phyloP scores from a whole-genome alignment of 2,797 vertebrate genomes.

The Rhinoraja longicauda region DNA sequence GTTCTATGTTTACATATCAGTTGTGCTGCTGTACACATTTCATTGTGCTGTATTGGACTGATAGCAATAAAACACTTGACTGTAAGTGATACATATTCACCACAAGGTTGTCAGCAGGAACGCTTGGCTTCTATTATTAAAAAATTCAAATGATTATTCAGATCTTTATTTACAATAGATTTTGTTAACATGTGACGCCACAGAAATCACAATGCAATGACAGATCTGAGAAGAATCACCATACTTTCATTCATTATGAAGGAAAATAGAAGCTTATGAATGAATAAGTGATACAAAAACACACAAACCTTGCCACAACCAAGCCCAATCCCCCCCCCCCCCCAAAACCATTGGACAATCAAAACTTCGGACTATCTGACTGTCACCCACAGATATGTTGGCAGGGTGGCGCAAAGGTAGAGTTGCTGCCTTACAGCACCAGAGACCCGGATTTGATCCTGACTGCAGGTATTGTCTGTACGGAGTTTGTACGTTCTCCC shows the following conservation, averaged over 20 bases:
- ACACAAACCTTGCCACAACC: not conserved
- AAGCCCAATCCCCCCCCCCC: not conserved
- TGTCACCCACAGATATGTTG: no score
- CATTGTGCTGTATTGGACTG: no score
- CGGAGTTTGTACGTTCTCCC: no score
- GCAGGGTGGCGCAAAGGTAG: not conserved
- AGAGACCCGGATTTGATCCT: no score
- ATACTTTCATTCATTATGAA: not conserved
- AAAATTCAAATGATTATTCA: not conserved
- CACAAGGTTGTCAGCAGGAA: not conserved
- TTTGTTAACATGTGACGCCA: not conserved
- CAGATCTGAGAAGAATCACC: not conserved
- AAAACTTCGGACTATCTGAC: no score
- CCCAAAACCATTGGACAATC: no score
- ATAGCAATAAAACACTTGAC: no score
- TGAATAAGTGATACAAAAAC: not conserved
- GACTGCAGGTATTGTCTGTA: no score
- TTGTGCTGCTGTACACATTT: no score
- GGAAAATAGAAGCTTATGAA: not conserved
- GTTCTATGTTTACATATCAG: not conserved
- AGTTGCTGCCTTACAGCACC: no score
- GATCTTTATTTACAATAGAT: not conserved
- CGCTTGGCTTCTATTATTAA: not conserved
- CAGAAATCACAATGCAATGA: not conserved
- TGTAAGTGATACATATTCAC: not conserved